A percentile compares a stretch with the other conserved stretches of the same genome.
Evolutionary conservation across 1,140 invertebrate genomes (phyloP).

Genomic region (Nebria ingens): DNA sequence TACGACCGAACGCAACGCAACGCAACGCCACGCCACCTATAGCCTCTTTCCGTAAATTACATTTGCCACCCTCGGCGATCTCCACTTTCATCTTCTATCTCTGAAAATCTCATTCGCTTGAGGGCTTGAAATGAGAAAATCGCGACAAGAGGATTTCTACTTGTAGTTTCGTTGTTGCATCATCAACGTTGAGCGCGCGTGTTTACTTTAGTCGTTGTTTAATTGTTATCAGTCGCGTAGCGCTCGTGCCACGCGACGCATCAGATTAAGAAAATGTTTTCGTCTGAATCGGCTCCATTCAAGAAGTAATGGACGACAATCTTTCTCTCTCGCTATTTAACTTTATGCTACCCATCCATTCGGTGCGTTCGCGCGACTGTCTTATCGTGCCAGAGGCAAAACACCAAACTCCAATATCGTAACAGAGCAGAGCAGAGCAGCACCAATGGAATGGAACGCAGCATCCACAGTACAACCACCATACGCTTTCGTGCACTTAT

Average conservation of each 20-base stretch:
- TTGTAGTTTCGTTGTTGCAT: too few species aligned
- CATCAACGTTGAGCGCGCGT: too few species aligned
- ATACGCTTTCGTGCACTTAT: not conserved
- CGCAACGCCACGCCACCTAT: not conserved
- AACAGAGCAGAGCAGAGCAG: too few species aligned
- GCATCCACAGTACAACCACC: too few species aligned
- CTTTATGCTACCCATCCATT: not conserved
- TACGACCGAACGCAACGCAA: too few species aligned
- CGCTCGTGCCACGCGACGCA: not conserved
- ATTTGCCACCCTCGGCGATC: slow-evolving; percentile 4
- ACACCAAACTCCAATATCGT: slow-evolving; percentile 5
- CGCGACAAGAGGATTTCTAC: slow-evolving; percentile 3
- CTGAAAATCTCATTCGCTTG: not conserved
- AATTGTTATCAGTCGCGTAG: not conserved
- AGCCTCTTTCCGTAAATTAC: slow-evolving; percentile 3
- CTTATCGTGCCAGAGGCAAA: not conserved
- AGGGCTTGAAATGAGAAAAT: slow-evolving; percentile 5
- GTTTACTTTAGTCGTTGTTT: too few species aligned
- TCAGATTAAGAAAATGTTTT: not conserved
- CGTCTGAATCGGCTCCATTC: too few species aligned
- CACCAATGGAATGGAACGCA: too few species aligned
- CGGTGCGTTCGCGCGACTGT: not conserved
- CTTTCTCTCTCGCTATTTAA: not conserved
- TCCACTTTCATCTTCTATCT: slow-evolving; percentile 9
- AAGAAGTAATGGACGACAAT: not conserved